phyloP scores from a whole-genome alignment of 2,797 vertebrate genomes.

The Telmatherina bonti region DNA sequence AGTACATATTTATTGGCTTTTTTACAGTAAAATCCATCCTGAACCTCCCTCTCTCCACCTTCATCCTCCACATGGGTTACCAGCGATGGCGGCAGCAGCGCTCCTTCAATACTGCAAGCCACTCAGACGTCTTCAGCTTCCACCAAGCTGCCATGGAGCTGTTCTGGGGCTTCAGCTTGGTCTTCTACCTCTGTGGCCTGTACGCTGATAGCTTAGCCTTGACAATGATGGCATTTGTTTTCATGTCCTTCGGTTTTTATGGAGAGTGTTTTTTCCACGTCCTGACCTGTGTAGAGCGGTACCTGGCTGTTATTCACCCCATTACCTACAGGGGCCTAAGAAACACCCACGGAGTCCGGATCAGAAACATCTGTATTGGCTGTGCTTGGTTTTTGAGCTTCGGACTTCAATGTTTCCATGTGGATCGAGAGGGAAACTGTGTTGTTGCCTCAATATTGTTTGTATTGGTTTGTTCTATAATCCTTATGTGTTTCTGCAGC shows the following conservation, averaged over 20 bases:
- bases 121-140: constrained; percentile 33
- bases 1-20: too few relatives aligned
- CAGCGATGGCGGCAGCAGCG: constrained; percentile 8
- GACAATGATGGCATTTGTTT: too few relatives aligned
- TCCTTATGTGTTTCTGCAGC: constrained; percentile 28
- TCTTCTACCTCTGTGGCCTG: too few relatives aligned
- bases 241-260: too few relatives aligned
- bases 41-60: not conserved
- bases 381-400: constrained; percentile 28
- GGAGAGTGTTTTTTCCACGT: not conserved
- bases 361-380: constrained; percentile 5
- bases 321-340: constrained; percentile 35
- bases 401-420: accelerated
- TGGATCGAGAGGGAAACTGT: too few relatives aligned
- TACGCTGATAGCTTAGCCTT: too few relatives aligned
- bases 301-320: constrained; percentile 51
- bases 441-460: too few relatives aligned
- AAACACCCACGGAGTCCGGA: not conserved
- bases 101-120: not conserved
- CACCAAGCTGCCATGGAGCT: constrained; percentile 4
- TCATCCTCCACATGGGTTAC: constrained; percentile 24
- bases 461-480: accelerated
- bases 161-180: not conserved
- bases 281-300: constrained; percentile 44
- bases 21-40: not conserved